A percentile compares a stretch with the other conserved stretches of the same genome.
phyloP scores from a whole-genome alignment of 35 echinoderm and acorn worm species.

The Stichopus chloronotus region DNA sequence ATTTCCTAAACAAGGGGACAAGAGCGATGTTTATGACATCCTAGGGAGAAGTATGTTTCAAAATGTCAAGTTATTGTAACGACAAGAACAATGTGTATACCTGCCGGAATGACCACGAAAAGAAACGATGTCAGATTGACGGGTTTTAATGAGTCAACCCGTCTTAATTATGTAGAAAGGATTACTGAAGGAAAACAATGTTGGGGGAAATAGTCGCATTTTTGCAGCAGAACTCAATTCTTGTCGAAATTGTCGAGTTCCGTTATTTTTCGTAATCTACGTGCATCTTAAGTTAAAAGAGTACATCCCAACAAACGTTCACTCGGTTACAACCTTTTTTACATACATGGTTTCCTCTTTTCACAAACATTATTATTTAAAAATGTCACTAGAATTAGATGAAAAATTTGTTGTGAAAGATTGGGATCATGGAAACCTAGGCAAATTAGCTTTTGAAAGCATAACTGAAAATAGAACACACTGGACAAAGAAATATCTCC shows the following conservation, averaged over 20 bases:
- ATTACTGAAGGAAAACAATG: background rate
- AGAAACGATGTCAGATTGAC: background rate
- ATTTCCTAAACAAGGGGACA: background rate
- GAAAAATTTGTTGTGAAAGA: too few species aligned
- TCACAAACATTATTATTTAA: background rate
- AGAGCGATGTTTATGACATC: background rate
- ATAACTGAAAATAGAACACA: background rate
- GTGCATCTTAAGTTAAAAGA: background rate
- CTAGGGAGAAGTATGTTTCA: constrained; percentile 23
- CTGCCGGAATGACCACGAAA: background rate
- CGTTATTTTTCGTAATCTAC: background rate
- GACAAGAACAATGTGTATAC: background rate
- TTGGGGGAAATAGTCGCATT: background rate
- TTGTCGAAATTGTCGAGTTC: background rate
- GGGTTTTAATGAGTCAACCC: background rate
- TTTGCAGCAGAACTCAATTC: background rate
- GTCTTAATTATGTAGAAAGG: background rate
- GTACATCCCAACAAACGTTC: background rate
- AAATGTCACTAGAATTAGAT: background rate
- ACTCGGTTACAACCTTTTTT: background rate
- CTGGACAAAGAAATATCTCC: background rate
- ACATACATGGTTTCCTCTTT: constrained; percentile 10
- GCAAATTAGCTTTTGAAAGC: constrained; percentile 13
- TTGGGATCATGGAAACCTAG: background rate
- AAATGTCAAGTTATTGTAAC: constrained; percentile 2